These are phyloP conservation scores for Catostylus mosaicus DNA, from an alignment of 30 jellyfish, hydroid and myxozoan species.

Conservation along the genomic window DNA sequence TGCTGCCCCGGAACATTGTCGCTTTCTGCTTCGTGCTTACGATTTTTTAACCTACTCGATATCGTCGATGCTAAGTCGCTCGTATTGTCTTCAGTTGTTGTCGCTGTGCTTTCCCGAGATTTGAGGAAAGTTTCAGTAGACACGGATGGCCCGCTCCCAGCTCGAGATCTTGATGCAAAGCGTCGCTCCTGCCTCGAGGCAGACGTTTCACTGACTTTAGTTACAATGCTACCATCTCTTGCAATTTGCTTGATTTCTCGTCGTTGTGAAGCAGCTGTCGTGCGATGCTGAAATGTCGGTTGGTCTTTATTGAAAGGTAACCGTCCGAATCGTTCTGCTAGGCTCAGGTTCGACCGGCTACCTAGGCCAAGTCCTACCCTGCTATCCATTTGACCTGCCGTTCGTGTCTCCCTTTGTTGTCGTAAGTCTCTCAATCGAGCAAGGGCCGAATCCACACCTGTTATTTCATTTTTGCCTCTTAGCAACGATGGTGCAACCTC, in stretches of 20 bases:
- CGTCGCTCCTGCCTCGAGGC: not conserved
- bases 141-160: constrained; percentile 1
- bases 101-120: not conserved
- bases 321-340: constrained; percentile 12
- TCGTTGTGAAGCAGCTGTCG: constrained; percentile 17
- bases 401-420: not conserved
- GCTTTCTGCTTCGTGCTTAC: not conserved
- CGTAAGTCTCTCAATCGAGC: constrained; percentile 3
- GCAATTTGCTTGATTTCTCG: constrained; percentile 19
- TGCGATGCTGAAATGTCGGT: constrained; percentile 23
- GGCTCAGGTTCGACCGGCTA: constrained; percentile 29
- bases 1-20: not conserved
- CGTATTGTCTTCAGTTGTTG: not conserved
- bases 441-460: constrained; percentile 5
- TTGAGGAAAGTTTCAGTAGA: not conserved
- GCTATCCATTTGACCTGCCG: not conserved
- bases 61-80: not conserved
- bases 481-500: not conserved
- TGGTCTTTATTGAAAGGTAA: constrained; percentile 11
- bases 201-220: not conserved
- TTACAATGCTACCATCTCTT: constrained; percentile 19
- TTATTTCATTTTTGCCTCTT: not conserved
- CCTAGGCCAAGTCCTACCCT: constrained; percentile 16
- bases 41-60: not conserved
- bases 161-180: constrained; percentile 5